Conservation (phyloP, 2,797 vertebrate genomes). For the Clarias fuscus region DNA sequence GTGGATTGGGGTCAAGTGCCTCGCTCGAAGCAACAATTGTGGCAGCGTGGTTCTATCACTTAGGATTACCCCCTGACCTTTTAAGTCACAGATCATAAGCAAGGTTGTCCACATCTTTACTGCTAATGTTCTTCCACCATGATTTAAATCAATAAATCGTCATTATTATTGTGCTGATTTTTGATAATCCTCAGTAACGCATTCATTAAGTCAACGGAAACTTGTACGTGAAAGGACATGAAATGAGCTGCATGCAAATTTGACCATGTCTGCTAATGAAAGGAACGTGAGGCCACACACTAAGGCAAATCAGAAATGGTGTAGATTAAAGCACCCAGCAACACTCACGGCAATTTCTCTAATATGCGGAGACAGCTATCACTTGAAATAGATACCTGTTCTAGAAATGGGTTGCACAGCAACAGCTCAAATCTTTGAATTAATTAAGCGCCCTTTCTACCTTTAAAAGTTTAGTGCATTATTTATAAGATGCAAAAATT, state of each 20-base stretch:
- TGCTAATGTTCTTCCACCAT: background rate
- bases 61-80: background rate
- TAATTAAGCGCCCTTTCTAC: background rate
- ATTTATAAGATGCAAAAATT: background rate
- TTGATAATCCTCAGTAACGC: constrained; percentile 28
- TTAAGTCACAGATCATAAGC: background rate
- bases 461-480: constrained; percentile 5
- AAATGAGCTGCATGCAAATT: constrained; percentile 42
- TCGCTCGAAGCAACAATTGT: constrained; percentile 8
- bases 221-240: constrained; percentile 14
- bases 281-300: constrained; percentile 35
- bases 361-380: constrained; percentile 34
- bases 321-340: constrained; percentile 45
- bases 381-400: constrained; percentile 30
- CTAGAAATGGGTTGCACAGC: constrained; percentile 25
- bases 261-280: constrained; percentile 45
- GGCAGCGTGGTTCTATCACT: background rate
- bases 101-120: background rate
- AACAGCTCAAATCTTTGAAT: constrained; percentile 1
- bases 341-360: constrained; percentile 18
- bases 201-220: constrained; percentile 24
- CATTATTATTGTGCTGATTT: constrained; percentile 6
- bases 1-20: background rate
- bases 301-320: constrained; percentile 44
- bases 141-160: constrained; percentile 10